Evolutionary conservation across 1,140 invertebrate genomes (phyloP), one percentile per base, ranked within the genome.

Genomic region (Eufriesea mexicana): DNA sequence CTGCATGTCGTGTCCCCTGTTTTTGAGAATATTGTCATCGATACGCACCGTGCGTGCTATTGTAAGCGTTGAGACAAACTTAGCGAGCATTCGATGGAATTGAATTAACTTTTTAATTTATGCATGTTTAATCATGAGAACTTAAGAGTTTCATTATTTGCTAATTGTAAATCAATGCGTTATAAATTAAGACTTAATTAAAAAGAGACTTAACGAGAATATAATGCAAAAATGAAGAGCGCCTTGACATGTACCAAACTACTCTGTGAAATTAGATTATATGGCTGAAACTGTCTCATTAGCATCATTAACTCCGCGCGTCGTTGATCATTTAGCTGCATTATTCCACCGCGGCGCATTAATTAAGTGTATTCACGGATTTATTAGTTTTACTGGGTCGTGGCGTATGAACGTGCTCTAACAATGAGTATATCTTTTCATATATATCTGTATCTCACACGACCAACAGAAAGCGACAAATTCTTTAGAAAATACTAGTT

Each of bases 351-450:
- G 70, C 57, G 80, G 42, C 57, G 74, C 59, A 55, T 84, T 78
- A 84, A 86, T 86, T 86, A 85, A 85, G 66, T 64, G 47, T 47
- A 80, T 68, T 75, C 71, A 55, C 71, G 72, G n/a, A 84, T 86
- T 61, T 82, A 85, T 86, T 86, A 85, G 84, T 82, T 81, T 76
- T 73, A 85, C 66, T 81, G 84, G 74, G 84, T 82, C 84, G 70
- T n/a, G 55, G 16, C 55, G 35, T 64, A 62, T 18, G 25, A 49
- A 20, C 49, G 18, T 35, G 51, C 16, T 47, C n/a, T 16, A 71
- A 75, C 45, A 62, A 66, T 42, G n/a, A 45, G 28, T 7, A 14
- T 73, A 45, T 18, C 23, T 72, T 42, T 42, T n/a, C 51, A 6
- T 23, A 16, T 20, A 23, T 45, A n/a, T 45, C 20, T 68, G 1